These are phyloP conservation scores for Andrena fulva DNA, from an alignment of 2,888 invertebrate genomes.

Conservation along the genomic window DNA sequence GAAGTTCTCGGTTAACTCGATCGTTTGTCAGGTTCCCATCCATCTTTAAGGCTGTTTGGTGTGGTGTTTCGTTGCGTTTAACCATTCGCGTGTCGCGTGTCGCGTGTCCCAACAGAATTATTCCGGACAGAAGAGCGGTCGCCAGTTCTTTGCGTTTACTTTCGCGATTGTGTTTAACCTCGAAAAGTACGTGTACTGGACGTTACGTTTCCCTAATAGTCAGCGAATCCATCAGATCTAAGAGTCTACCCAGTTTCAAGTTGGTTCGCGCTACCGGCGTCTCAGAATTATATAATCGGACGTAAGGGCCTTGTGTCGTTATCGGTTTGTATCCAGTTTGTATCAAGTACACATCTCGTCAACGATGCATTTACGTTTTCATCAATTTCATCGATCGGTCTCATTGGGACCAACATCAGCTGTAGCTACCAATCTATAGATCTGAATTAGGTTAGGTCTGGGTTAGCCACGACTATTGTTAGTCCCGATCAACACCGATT, in stretches of 20 bases:
- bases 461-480: neutral
- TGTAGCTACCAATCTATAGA: neutral
- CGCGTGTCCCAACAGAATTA: slow-evolving; percentile 6
- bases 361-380: neutral
- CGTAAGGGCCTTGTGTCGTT: too few relatives aligned
- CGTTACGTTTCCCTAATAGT: neutral
- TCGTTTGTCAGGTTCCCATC: slow-evolving; percentile 46
- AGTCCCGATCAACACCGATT: slow-evolving; percentile 7
- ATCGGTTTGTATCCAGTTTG: too few relatives aligned
- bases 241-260: too few relatives aligned
- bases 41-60: slow-evolving; percentile 33
- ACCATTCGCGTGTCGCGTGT: slow-evolving; percentile 1
- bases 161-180: slow-evolving; percentile 12
- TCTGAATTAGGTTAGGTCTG: neutral
- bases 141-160: neutral
- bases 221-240: neutral
- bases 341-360: too few relatives aligned
- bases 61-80: slow-evolving; percentile 25
- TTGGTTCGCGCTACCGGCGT: too few relatives aligned
- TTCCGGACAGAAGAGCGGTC: slow-evolving; percentile 8
- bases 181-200: neutral
- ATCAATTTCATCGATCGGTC: slow-evolving; percentile 2
- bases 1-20: slow-evolving; percentile 26
- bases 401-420: neutral
- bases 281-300: too few relatives aligned